Conservation (phyloP, 2,888 invertebrate species). For the Argynnis bischoffii region DNA sequence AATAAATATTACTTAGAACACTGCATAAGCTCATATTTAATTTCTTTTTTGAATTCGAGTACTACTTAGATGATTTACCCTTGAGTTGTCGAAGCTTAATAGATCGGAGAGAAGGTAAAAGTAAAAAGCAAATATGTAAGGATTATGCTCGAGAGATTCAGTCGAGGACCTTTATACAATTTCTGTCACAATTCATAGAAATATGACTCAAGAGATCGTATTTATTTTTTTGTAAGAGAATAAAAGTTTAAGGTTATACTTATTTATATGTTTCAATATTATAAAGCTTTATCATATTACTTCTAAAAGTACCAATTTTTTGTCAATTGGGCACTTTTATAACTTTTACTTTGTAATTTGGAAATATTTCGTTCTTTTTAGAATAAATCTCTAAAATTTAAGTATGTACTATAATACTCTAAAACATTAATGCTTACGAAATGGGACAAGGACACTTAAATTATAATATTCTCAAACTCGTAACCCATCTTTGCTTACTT, state of each 20-base stretch:
- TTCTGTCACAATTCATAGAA: conserved; percentile 14
- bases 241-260: conserved; percentile 4
- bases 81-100: conserved; percentile 21
- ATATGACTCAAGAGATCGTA: conserved; percentile 10
- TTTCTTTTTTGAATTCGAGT: background rate
- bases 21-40: background rate
- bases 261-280: conserved; percentile 1
- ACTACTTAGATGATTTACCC: background rate
- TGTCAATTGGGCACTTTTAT: too few species aligned
- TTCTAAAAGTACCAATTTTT: too few species aligned
- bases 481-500: too few species aligned
- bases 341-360: too few species aligned
- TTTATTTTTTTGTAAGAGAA: conserved; percentile 10
- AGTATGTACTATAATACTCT: too few species aligned
- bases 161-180: conserved; percentile 17
- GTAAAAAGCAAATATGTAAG: conserved; percentile 26
- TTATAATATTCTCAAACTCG: too few species aligned
- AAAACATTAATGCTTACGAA: too few species aligned
- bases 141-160: conserved; percentile 25
- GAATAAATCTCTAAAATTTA: too few species aligned
- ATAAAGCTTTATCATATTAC: too few species aligned
- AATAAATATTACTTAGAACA: too few species aligned
- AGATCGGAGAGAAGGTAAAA: conserved; percentile 14
- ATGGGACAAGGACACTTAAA: too few species aligned
- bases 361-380: too few species aligned